Evolutionary conservation across 1,140 invertebrate genomes (phyloP).

Genomic region (Drosophila murphyi): DNA sequence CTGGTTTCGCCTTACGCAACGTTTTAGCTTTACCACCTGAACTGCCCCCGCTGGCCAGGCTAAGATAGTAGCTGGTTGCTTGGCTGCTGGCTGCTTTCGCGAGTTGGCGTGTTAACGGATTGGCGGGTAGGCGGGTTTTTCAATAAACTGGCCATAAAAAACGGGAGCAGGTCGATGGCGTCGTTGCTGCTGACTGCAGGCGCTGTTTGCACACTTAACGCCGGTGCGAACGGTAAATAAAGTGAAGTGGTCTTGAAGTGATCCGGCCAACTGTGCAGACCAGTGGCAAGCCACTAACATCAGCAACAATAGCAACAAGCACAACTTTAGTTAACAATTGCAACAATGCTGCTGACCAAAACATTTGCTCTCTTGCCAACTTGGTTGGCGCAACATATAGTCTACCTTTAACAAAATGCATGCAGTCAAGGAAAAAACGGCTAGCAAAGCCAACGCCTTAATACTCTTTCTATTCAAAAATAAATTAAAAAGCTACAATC

Average conservation of each 20-base stretch:
- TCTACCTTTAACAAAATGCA: constrained; percentile 1
- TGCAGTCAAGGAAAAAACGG: neutral
- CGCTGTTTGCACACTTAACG: constrained; percentile 67
- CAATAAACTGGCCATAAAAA: constrained; percentile 75
- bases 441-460: neutral
- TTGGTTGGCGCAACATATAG: constrained; percentile 30
- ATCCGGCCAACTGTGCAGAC: constrained; percentile 35
- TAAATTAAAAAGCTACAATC: too few species aligned
- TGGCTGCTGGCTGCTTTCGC: constrained; percentile 2
- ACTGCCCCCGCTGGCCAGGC: neutral
- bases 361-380: constrained; percentile 60
- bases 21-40: constrained; percentile 40
- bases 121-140: constrained; percentile 52
- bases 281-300: neutral
- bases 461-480: constrained; percentile 6
- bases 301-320: constrained; percentile 22
- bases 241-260: constrained; percentile 78
- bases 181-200: constrained; percentile 24
- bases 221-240: constrained; percentile 66
- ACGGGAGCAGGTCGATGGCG: constrained; percentile 46
- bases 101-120: constrained; percentile 1
- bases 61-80: constrained; percentile 5
- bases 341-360: constrained; percentile 41
- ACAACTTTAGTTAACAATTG: constrained; percentile 1
- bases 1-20: constrained; percentile 58